Conservation (phyloP, 2,888 invertebrate genomes). For the Odontothrips loti region DNA sequence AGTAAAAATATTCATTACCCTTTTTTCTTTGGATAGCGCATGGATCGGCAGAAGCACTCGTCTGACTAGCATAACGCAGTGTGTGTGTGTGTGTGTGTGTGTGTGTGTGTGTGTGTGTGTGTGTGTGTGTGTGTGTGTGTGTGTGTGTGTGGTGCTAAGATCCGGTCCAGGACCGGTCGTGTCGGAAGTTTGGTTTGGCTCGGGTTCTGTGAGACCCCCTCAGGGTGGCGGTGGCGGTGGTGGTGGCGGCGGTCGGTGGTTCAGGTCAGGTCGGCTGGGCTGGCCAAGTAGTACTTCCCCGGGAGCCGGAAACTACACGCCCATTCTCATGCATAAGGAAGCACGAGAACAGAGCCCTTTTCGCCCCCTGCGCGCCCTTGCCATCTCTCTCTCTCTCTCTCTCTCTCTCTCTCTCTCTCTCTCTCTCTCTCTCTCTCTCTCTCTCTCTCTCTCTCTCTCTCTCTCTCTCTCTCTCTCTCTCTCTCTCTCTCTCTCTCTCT, state of each 20-base stretch:
- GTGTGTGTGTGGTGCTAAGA: neutral
- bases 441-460: neutral
- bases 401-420: neutral
- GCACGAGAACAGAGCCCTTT: neutral
- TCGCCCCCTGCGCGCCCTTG: neutral
- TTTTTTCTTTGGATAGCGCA: too few relatives aligned
- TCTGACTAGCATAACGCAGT: neutral
- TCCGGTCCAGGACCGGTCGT: neutral
- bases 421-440: neutral
- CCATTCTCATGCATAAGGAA: neutral
- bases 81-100: too few relatives aligned
- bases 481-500: neutral
- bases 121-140: too few relatives aligned
- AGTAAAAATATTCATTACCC: too few relatives aligned
- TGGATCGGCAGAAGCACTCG: too few relatives aligned
- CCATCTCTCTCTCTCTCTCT: neutral
- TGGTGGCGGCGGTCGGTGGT: neutral
- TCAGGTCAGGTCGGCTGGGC: neutral
- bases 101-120: too few relatives aligned
- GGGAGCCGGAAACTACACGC: neutral
- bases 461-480: neutral
- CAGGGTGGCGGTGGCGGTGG: neutral
- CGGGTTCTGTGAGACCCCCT: neutral
- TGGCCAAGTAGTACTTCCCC: neutral
- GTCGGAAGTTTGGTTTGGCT: constrained; percentile 6